Conservation (phyloP, 1,140 invertebrate species). For the Drosophila santomea region DNA sequence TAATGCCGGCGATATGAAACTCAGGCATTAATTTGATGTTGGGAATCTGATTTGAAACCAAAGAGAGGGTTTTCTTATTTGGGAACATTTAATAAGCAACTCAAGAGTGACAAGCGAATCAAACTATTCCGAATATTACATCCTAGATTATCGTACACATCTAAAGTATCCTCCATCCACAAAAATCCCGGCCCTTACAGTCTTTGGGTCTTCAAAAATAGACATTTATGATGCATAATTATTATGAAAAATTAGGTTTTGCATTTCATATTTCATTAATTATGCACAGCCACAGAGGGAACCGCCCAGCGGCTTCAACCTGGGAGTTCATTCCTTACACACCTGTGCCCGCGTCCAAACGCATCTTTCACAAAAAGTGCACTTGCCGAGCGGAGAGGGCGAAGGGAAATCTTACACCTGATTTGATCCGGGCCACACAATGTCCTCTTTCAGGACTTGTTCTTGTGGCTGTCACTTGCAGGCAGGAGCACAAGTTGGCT, state of each 20-base stretch:
- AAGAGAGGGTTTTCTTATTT: too few relatives aligned
- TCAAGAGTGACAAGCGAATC: too few relatives aligned
- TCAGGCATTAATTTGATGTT: neutral
- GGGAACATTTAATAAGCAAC: too few relatives aligned
- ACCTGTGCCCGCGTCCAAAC: slow-evolving; percentile 29
- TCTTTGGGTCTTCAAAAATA: slow-evolving; percentile 40
- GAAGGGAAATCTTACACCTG: slow-evolving; percentile 68
- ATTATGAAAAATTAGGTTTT: slow-evolving; percentile 58
- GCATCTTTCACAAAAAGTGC: slow-evolving; percentile 57
- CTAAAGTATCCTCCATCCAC: neutral
- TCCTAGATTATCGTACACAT: neutral
- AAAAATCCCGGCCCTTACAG: too few relatives aligned
- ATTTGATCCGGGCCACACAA: slow-evolving; percentile 57
- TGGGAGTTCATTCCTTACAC: neutral
- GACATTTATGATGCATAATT: slow-evolving; percentile 53
- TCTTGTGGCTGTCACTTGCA: slow-evolving; percentile 60
- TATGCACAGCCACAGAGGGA: slow-evolving; percentile 59
- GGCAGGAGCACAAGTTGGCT: neutral
- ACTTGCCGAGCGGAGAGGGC: neutral
- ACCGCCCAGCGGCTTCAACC: neutral
- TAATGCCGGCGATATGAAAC: neutral
- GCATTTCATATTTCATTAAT: slow-evolving; percentile 83
- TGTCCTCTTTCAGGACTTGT: slow-evolving; percentile 20
- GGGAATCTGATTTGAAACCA: neutral
- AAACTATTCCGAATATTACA: too few relatives aligned